Conservation (phyloP, 2,113 vertebrate species). For the Tonatia bakeri region DNA sequence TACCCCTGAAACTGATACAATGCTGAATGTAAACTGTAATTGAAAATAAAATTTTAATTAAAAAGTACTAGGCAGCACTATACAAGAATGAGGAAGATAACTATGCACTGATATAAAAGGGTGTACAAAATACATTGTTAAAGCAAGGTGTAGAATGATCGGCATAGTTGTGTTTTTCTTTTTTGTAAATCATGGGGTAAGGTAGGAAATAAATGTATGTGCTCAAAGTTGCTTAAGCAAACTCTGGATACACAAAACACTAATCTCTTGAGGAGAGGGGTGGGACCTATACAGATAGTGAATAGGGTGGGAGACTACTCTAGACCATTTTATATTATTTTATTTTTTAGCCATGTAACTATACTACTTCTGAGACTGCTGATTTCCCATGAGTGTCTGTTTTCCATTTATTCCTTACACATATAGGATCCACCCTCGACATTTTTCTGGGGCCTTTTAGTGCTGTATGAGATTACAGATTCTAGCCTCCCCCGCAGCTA, state of each 20-base stretch:
- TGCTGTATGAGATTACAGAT: not conserved
- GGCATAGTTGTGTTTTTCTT: not conserved
- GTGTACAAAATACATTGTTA: not conserved
- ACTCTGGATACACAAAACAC: not conserved
- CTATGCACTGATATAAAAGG: not conserved
- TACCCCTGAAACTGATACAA: not conserved
- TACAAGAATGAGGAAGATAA: not conserved
- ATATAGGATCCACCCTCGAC: not conserved
- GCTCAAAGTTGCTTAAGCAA: not conserved
- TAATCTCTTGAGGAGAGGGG: not conserved
- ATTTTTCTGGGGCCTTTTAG: not conserved
- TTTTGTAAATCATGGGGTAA: not conserved
- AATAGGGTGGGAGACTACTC: not conserved
- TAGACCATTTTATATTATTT: not conserved
- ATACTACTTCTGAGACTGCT: not conserved
- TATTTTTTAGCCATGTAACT: not conserved
- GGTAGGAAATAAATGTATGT: not conserved
- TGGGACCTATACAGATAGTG: not conserved
- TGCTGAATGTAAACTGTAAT: not conserved
- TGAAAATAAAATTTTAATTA: not conserved
- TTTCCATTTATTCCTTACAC: constrained; percentile 12
- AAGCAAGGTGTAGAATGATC: not conserved
- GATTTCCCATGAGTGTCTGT: not conserved
- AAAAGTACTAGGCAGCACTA: not conserved
- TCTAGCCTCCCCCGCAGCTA: not conserved